phyloP scores from a whole-genome alignment of 2,888 invertebrate species.

The Cryptocephalus moraei region DNA sequence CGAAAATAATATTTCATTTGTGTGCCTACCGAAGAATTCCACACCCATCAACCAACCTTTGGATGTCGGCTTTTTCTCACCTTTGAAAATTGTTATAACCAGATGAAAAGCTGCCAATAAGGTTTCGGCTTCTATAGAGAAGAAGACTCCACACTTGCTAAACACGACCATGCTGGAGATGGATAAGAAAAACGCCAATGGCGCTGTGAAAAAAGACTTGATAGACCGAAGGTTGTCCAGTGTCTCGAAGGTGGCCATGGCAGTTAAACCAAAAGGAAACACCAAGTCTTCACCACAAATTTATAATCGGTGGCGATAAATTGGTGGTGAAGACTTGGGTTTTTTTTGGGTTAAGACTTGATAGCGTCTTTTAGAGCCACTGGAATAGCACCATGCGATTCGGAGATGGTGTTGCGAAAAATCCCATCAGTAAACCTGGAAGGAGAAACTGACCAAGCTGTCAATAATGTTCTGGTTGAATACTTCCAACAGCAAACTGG shows the following conservation, averaged over 20 bases:
- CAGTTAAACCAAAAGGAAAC: no score
- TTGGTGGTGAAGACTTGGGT: no score
- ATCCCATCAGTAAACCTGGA: neutral
- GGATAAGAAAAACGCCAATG: constrained; percentile 2
- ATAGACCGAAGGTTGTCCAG: no score
- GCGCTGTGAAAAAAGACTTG: constrained; percentile 6
- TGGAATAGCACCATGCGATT: constrained; percentile 6
- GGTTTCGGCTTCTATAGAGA: constrained; percentile 5
- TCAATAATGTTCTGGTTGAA: no score
- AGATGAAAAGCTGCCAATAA: constrained; percentile 7
- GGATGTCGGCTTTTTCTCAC: constrained; percentile 21
- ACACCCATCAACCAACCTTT: constrained; percentile 23
- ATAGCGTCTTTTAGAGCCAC: constrained; percentile 8
- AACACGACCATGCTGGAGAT: constrained; percentile 6
- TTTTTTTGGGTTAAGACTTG: no score
- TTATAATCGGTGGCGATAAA: no score
- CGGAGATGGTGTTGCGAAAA: constrained; percentile 7
- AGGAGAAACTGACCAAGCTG: no score
- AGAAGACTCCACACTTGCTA: constrained; percentile 11
- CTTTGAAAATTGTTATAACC: constrained; percentile 15
- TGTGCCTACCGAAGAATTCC: constrained; percentile 23
- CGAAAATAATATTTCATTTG: constrained; percentile 26
- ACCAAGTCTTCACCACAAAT: no score
- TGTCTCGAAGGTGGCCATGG: no score
- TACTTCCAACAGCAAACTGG: no score